Evolutionary conservation across 2,888 invertebrate species (phyloP).

Genomic region (Nomada fucata): DNA sequence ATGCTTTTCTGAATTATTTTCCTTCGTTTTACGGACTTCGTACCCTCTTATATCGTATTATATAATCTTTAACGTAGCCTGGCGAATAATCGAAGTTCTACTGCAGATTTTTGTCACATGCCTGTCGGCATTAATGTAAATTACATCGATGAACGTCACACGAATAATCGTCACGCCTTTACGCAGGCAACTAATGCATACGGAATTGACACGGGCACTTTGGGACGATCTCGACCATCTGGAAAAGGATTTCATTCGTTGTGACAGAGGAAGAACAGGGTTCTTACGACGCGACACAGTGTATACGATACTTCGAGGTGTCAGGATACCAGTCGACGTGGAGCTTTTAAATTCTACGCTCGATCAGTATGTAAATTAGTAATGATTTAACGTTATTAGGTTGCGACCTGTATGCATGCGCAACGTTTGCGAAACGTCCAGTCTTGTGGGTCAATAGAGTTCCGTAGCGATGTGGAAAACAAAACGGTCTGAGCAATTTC

Average conservation of each 20-base stretch:
- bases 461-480: not conserved
- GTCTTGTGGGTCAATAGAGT: too few relatives aligned
- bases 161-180: not conserved
- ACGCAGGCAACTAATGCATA: conserved; percentile 88
- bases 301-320: conserved; percentile 88
- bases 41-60: too few relatives aligned
- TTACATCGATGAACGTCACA: too few relatives aligned
- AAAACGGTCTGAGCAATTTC: not conserved
- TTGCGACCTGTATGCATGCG: not conserved
- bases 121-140: too few relatives aligned
- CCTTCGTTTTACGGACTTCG: too few relatives aligned
- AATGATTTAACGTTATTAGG: not conserved
- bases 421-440: not conserved
- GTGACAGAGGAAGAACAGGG: conserved; percentile 86
- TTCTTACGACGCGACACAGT: conserved; percentile 86
- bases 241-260: conserved; percentile 86
- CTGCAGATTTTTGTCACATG: too few relatives aligned
- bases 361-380: conserved; percentile 85
- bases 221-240: conserved; percentile 90
- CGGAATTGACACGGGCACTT: conserved; percentile 89
- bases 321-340: conserved; percentile 88
- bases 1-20: too few relatives aligned
- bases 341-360: conserved; percentile 90
- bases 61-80: too few relatives aligned
- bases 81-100: too few relatives aligned